These are phyloP conservation scores for Haemorhous mexicanus DNA, from an alignment of 2,113 vertebrate species.

Conservation along the genomic window DNA sequence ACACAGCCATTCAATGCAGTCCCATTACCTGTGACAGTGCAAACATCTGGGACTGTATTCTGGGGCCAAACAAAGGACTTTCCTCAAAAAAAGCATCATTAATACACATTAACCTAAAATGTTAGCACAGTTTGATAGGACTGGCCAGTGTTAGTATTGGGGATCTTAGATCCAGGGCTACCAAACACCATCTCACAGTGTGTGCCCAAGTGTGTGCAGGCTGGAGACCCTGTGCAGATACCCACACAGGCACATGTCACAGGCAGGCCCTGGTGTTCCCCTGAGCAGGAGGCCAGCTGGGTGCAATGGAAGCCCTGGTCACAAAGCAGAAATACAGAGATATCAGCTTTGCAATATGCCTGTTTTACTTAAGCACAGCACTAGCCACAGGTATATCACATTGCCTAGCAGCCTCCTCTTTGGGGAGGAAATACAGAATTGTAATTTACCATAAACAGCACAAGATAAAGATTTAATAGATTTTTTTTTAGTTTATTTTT, in stretches of 20 bases:
- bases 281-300: neutral
- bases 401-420: neutral
- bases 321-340: neutral
- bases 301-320: neutral
- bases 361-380: neutral
- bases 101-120: neutral
- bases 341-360: neutral
- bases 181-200: neutral
- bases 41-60: neutral
- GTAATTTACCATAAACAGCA: neutral
- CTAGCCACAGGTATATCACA: neutral
- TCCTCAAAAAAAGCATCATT: neutral
- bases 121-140: neutral
- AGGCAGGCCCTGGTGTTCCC: neutral
- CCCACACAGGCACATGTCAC: no score
- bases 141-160: neutral
- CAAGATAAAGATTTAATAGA: neutral
- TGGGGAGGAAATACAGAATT: neutral
- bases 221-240: neutral
- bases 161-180: neutral
- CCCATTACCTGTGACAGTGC: neutral
- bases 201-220: neutral
- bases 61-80: neutral
- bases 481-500: neutral
- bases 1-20: neutral